phyloP scores from a whole-genome alignment of 53 echinoderm and acorn worm species.

The Echinometra lucunter region DNA sequence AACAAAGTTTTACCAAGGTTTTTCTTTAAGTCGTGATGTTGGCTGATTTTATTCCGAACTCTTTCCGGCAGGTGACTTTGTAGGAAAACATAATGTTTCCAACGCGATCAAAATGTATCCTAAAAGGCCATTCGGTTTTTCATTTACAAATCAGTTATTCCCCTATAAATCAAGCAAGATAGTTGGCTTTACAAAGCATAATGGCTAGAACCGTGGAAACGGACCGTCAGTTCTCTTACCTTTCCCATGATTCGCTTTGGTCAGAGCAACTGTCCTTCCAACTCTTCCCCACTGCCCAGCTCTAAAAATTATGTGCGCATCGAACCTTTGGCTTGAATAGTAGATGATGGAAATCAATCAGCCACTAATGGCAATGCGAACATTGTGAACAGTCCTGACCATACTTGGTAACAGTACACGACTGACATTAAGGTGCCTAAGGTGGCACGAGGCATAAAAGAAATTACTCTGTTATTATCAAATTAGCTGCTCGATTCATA shows the following conservation, averaged over 20 bases:
- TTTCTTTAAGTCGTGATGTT: too few relatives aligned
- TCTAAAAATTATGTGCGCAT: not conserved
- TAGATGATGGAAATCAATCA: not conserved
- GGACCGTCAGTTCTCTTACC: not conserved
- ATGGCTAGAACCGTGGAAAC: not conserved
- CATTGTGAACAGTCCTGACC: not conserved
- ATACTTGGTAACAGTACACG: slow-evolving; percentile 22
- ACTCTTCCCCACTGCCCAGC: not conserved
- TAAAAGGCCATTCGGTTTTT: not conserved
- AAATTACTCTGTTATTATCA: slow-evolving; percentile 21
- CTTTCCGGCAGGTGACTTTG: too few relatives aligned
- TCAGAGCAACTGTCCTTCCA: not conserved
- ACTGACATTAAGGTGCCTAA: slow-evolving; percentile 36
- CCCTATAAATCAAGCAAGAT: too few relatives aligned
- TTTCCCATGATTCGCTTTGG: not conserved
- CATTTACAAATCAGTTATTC: too few relatives aligned
- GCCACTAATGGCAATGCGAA: not conserved
- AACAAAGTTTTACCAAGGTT: too few relatives aligned
- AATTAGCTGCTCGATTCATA: slow-evolving; percentile 50
- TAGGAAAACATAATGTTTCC: too few relatives aligned
- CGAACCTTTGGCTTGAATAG: not conserved
- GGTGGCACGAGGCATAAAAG: slow-evolving; percentile 12
- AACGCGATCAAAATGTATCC: not conserved
- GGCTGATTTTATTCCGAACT: too few relatives aligned
- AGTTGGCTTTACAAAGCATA: too few relatives aligned